Base-by-base conservation (phyloP, 2,888 invertebrate species). In the Kuschelorhynchus macadamiae region DNA sequence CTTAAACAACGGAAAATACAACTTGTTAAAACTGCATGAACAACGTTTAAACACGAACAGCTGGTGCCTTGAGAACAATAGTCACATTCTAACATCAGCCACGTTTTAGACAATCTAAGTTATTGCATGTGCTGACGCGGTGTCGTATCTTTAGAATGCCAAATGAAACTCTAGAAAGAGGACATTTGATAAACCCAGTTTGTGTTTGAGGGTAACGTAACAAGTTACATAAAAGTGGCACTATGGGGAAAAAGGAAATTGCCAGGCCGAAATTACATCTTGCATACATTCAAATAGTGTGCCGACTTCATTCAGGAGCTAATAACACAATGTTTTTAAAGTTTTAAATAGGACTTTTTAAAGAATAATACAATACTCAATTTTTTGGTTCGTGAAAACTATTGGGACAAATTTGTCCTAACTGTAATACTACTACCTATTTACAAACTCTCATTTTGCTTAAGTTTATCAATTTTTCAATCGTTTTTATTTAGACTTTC, bases 101-200 rank as follows among this genome's bases (percentile, higher is more conserved):
- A 32, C 47, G 56, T 56, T 56, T 47, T 36, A 46, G 47, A n/a
- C 36, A 47, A 36, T 17, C 47, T 46, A 46, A 59, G 32, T 59
- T 59, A 59, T 59, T 32, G 59, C 47, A 47, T 47, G 47, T 59
- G 59, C 46, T 59, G 59, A 59, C 59, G 47, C 59, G 36, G 47
- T 36, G 39, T 47, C 59, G 42, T 47, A 36, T 47, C 36, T 33
- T 21, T 47, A 21, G 59, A 59, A 59, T 59, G 33, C 44, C 20
- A 59, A 59, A 59, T 47, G 18, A 59, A 21, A 21, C 59, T 30
- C 12, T n/a, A 14, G 33, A 33, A 56, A 47, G 20, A 20, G 59
- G 17, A 8, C 21, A 47, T 47, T 36, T 59, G 33, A 59, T 59
- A 47, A 47, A 47, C 47, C 47, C 32, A 33, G 47, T 59, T 33